Base-by-base conservation (phyloP, 2,888 invertebrate species). In the Ommatoiulus sabulosus region DNA sequence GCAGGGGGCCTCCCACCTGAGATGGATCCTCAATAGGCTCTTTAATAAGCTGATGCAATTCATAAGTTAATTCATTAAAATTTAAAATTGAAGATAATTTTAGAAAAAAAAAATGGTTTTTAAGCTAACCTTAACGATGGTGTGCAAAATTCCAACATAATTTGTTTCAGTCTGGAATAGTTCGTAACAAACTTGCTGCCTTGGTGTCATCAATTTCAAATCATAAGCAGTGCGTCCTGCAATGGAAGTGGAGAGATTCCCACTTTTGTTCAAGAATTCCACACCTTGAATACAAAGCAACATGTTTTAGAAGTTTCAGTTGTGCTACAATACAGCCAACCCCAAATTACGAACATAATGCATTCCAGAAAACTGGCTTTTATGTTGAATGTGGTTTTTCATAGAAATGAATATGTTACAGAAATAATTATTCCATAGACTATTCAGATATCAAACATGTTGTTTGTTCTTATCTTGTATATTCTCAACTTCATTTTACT, bases 91-190 rank as follows among this genome's bases (percentile, higher is more conserved):
- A 0, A 24, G 10, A 6, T n/a, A 12, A 10, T 15, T 44, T 44
- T 52, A 35, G 35, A 35, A 35, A 35, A 35, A 35, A 35, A 35
- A 1, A 35, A 35, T 35, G 15, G 44, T 44, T 20, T 12, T 44
- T 3, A 15, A 24, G 7, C 88, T 44, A 57, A 93, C 98, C 93
- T 95, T 97, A 92, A 98, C 95, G 91, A 99, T 97, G 72, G 98
- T 98, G 91, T 97, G 95, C 91, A 99, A 94, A 92, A 99, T 98
- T 90, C 96, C 96, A 89, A 99, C 98, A 93, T 99, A 99, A 94
- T 99, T 99, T 89, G 96, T 96, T 93, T 99, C 99, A 0, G 99
- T 99, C 93, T 98, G 97, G 90, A 97, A 95, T 91, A 99, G 94
- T 93, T 99, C 99, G 93, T 96, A 95, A 92, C 97, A 97, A 87